Evolutionary conservation across 2,113 vertebrate species (phyloP).

Genomic region (Climacteris rufus): DNA sequence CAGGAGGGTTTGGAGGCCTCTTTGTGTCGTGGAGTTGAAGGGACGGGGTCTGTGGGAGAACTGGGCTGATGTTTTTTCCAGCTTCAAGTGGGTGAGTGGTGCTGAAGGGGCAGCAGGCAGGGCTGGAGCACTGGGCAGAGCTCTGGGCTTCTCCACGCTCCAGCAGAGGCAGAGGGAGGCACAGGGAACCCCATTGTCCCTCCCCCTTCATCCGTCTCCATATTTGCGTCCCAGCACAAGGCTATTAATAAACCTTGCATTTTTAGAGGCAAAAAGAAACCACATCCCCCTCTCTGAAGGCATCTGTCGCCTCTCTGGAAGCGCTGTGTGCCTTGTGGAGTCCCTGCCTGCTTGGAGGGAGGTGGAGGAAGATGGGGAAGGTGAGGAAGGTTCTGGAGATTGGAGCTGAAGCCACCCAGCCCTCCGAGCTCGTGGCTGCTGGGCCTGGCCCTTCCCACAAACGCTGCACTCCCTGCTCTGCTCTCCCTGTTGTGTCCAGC

Average conservation of each 20-base stretch:
- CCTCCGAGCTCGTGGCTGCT: neutral
- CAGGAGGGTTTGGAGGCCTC: rapidly evolving
- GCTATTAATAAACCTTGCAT: neutral
- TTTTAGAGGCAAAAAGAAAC: neutral
- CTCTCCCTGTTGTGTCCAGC: rapidly evolving
- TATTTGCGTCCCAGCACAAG: neutral
- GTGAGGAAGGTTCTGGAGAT: neutral
- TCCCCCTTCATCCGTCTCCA: rapidly evolving
- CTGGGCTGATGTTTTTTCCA: rapidly evolving
- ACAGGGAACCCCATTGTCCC: neutral
- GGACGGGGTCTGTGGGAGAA: rapidly evolving
- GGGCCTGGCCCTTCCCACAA: neutral
- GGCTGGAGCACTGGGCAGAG: neutral
- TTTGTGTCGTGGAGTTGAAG: rapidly evolving
- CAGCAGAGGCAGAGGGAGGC: neutral
- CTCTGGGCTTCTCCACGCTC: rapidly evolving
- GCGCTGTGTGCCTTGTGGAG: rapidly evolving
- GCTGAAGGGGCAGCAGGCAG: neutral
- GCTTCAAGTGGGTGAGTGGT: rapidly evolving
- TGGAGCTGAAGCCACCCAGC: neutral
- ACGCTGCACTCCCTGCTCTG: rapidly evolving
- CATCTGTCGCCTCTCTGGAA: neutral
- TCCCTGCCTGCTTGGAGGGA: neutral
- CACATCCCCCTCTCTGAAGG: neutral
- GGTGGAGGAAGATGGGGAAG: no score